phyloP scores from a whole-genome alignment of 2,113 vertebrate genomes.

The Pitta sordida region DNA sequence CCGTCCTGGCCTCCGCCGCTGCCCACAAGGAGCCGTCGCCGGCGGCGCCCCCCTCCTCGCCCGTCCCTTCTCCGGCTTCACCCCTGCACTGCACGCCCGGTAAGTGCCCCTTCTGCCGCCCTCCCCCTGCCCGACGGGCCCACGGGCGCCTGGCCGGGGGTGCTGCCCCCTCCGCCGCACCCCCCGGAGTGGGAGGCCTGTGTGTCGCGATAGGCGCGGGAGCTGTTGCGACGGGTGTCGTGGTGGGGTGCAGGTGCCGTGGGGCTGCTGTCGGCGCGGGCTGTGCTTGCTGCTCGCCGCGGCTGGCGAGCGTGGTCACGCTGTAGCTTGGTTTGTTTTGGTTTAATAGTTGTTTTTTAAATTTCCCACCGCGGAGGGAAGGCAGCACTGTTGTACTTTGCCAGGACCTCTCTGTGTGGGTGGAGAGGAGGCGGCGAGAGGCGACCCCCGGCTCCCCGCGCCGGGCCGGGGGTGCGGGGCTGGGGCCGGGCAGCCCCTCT shows the following conservation, averaged over 20 bases:
- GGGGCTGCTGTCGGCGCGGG: not conserved
- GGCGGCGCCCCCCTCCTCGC: not conserved
- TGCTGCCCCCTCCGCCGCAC: not conserved
- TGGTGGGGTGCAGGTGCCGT: not conserved
- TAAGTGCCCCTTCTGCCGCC: constrained; percentile 12
- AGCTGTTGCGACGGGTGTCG: not conserved
- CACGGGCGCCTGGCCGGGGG: too few relatives aligned
- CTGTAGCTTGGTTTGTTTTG: not conserved
- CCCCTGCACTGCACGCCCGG: constrained; percentile 70
- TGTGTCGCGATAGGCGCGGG: not conserved
- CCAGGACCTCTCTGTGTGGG: not conserved
- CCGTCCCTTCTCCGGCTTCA: constrained; percentile 56
- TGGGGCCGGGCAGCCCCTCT: not conserved
- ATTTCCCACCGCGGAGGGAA: not conserved
- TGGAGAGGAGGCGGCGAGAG: not conserved
- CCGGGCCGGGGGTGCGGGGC: not conserved
- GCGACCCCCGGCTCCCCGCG: too few relatives aligned
- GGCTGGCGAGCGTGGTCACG: not conserved
- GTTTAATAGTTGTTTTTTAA: not conserved
- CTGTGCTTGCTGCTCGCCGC: not conserved
- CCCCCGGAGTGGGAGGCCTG: not conserved
- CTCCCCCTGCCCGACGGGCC: too few relatives aligned
- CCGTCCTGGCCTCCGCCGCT: constrained; percentile 21
- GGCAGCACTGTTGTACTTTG: not conserved
- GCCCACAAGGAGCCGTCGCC: constrained; percentile 4